These are phyloP conservation scores for Sebastes matsubarae DNA, from an alignment of 2,797 vertebrate genomes.

Conservation along the genomic window DNA sequence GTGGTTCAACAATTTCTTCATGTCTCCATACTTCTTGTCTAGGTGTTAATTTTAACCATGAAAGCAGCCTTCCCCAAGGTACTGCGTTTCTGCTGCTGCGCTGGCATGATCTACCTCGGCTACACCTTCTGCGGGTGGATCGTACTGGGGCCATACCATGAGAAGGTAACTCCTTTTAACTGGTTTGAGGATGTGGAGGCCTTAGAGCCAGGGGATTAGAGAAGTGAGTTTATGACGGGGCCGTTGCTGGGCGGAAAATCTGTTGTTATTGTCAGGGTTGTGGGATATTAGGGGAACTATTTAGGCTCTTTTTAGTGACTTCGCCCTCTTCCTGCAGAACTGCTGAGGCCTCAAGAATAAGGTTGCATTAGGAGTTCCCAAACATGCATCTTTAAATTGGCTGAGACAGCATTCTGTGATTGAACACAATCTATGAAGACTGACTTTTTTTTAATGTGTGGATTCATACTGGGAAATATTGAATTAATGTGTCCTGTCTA, in stretches of 20 bases:
- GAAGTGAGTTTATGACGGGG: neutral
- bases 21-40: neutral
- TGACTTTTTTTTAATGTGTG: neutral
- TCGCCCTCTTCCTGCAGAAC: neutral
- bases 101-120: slow-evolving; percentile 98
- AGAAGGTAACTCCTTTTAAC: slow-evolving; percentile 85
- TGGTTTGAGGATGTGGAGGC: neutral
- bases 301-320: neutral
- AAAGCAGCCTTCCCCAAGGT: slow-evolving; percentile 94
- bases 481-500: neutral
- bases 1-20: neutral
- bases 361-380: neutral
- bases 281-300: slow-evolving; percentile 13
- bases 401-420: slow-evolving; percentile 1
- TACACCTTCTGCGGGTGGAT: slow-evolving; percentile 99
- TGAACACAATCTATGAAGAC: neutral
- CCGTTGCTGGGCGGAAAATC: neutral
- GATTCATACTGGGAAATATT: neutral
- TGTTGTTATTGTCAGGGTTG: neutral
- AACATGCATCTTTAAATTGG: neutral
- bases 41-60: slow-evolving; percentile 98
- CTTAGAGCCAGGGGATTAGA: neutral
- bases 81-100: slow-evolving; percentile 95
- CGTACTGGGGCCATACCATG: slow-evolving; percentile 95
- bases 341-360: slow-evolving; percentile 5